These are phyloP conservation scores for Drosophila parabipectinata DNA, from an alignment of 1,140 invertebrate genomes.

Conservation along the genomic window DNA sequence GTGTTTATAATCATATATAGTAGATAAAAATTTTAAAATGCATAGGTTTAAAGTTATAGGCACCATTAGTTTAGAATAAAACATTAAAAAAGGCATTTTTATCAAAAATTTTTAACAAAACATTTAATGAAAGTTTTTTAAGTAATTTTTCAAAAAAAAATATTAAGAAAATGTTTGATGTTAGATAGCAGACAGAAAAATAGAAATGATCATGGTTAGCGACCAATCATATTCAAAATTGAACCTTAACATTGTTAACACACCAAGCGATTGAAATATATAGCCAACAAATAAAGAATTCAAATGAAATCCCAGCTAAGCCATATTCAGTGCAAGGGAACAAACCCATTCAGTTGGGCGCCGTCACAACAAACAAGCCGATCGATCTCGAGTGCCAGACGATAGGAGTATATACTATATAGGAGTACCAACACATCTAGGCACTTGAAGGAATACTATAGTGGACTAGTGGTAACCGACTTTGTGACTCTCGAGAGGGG, in stretches of 20 bases:
- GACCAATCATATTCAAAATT: no score
- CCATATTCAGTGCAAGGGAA: slow-evolving; percentile 7
- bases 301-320: slow-evolving; percentile 17
- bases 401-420: slow-evolving; percentile 19
- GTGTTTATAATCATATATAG: no score
- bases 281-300: slow-evolving; percentile 13
- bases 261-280: neutral
- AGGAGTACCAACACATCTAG: slow-evolving; percentile 11
- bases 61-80: no score
- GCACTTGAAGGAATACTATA: slow-evolving; percentile 19
- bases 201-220: no score
- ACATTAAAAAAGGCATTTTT: no score
- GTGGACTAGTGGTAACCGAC: slow-evolving; percentile 2
- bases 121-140: no score
- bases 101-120: no score
- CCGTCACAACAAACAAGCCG: slow-evolving; percentile 36
- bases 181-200: no score
- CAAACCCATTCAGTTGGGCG: slow-evolving; percentile 25
- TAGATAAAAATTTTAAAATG: no score
- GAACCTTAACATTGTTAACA: neutral
- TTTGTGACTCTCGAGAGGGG: slow-evolving; percentile 27
- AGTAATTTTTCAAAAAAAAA: no score
- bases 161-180: no score
- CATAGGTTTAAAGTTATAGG: no score
- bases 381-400: slow-evolving; percentile 49